phyloP scores from a whole-genome alignment of 2,888 invertebrate genomes.

The Melitaea athalia region DNA sequence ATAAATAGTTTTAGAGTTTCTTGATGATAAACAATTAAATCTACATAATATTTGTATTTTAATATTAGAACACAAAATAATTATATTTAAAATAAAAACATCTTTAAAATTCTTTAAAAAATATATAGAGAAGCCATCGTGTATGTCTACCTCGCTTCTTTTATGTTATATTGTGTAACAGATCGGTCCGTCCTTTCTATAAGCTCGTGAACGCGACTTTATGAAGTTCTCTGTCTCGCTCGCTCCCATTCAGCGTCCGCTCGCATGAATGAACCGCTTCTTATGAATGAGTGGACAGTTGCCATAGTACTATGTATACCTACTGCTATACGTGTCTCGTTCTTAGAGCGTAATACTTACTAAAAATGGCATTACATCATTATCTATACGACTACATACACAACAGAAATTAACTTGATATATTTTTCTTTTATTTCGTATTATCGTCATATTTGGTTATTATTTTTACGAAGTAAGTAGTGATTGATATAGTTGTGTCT shows the following conservation, averaged over 20 bases:
- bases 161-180: constrained; percentile 1
- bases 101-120: too few species aligned
- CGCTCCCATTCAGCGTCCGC: constrained; percentile 76
- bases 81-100: too few species aligned
- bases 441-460: background rate
- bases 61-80: too few species aligned
- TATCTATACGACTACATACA: too few species aligned
- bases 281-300: constrained; percentile 79
- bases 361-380: constrained; percentile 20
- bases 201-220: constrained; percentile 64
- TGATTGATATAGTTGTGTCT: background rate
- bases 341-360: constrained; percentile 12
- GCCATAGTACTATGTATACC: constrained; percentile 76
- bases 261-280: constrained; percentile 80
- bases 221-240: constrained; percentile 61
- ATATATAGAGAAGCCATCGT: too few species aligned
- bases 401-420: background rate
- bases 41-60: too few species aligned
- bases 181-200: constrained; percentile 4
- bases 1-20: too few species aligned
- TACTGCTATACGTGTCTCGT: constrained; percentile 50
- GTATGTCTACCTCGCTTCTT: constrained; percentile 4
- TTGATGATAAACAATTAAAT: too few species aligned
- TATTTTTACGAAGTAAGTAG: background rate
- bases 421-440: background rate